Conservation (phyloP, 2,888 invertebrate species). For the Zeuzera pyrina region DNA sequence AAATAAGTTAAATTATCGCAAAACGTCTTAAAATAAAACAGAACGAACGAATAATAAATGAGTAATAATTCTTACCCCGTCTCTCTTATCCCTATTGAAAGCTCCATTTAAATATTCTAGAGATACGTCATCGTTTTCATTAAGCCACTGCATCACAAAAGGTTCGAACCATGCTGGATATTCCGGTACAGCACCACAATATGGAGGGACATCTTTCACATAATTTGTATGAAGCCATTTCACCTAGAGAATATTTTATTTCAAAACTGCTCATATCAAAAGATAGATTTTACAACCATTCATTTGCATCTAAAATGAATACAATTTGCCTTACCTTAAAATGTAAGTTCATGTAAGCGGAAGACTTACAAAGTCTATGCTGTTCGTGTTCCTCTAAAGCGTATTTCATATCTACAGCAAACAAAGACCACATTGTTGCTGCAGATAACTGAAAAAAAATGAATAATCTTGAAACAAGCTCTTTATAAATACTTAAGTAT, state of each 20-base stretch:
- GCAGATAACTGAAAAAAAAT: slow-evolving; percentile 86
- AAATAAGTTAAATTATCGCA: too few relatives aligned
- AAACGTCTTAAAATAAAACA: too few relatives aligned
- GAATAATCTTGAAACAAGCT: neutral
- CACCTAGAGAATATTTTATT: slow-evolving; percentile 58
- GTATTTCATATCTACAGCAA: slow-evolving; percentile 97
- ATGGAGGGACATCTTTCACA: slow-evolving; percentile 97
- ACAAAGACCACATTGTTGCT: slow-evolving; percentile 97
- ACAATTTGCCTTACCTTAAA: slow-evolving; percentile 78
- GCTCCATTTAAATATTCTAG: slow-evolving; percentile 99
- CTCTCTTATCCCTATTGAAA: slow-evolving; percentile 97
- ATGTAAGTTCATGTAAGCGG: slow-evolving; percentile 99
- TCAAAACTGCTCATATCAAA: neutral
- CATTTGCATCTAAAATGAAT: neutral
- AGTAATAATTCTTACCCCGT: slow-evolving; percentile 91
- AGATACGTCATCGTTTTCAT: slow-evolving; percentile 99
- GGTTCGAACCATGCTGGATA: slow-evolving; percentile 99
- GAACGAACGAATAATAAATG: too few relatives aligned
- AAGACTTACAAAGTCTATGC: slow-evolving; percentile 95
- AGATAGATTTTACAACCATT: neutral
- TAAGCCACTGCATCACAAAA: slow-evolving; percentile 99
- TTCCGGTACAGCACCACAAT: slow-evolving; percentile 97
- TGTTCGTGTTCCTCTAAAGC: slow-evolving; percentile 98
- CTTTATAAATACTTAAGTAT: too few relatives aligned
- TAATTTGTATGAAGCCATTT: slow-evolving; percentile 99